These are phyloP conservation scores for Leptarthrus brevirostris DNA, from an alignment of 2,888 invertebrate species.

Conservation along the genomic window DNA sequence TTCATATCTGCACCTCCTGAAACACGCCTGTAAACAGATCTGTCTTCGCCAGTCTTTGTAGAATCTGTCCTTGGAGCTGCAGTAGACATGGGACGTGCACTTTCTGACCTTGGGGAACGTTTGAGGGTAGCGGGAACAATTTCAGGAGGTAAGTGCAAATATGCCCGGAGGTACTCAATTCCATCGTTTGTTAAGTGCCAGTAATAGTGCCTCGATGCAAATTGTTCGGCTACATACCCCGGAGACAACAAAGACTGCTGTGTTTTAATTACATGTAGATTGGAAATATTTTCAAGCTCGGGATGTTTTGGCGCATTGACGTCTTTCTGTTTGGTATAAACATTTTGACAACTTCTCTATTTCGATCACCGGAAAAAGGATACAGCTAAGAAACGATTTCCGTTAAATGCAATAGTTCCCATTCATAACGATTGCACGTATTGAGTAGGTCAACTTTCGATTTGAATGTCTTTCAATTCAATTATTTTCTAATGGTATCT, in stretches of 20 bases:
- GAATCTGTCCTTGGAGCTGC: slow-evolving; percentile 76
- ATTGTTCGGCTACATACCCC: slow-evolving; percentile 98
- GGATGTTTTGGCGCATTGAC: slow-evolving; percentile 98
- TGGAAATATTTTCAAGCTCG: slow-evolving; percentile 93
- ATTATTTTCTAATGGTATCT: too few species aligned
- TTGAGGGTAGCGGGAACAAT: slow-evolving; percentile 98
- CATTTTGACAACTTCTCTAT: slow-evolving; percentile 73
- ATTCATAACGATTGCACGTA: too few species aligned
- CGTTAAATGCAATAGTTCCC: too few species aligned
- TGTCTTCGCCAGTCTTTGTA: slow-evolving; percentile 82
- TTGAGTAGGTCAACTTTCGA: too few species aligned
- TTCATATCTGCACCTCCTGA: slow-evolving; percentile 87
- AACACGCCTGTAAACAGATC: slow-evolving; percentile 84
- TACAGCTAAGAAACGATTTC: slow-evolving; percentile 1
- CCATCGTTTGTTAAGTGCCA: slow-evolving; percentile 98
- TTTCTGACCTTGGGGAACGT: slow-evolving; percentile 87
- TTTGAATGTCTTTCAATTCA: too few species aligned
- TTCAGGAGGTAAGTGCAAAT: slow-evolving; percentile 96
- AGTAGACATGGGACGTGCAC: slow-evolving; percentile 81
- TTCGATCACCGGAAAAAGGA: slow-evolving; percentile 67
- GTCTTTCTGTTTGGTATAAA: slow-evolving; percentile 99
- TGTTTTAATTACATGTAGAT: slow-evolving; percentile 98
- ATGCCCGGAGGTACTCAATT: slow-evolving; percentile 94
- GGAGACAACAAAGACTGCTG: slow-evolving; percentile 96
- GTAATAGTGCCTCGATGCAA: slow-evolving; percentile 99